Evolutionary conservation across 2,797 vertebrate species (phyloP).

Genomic region (Eleutherodactylus coqui): DNA sequence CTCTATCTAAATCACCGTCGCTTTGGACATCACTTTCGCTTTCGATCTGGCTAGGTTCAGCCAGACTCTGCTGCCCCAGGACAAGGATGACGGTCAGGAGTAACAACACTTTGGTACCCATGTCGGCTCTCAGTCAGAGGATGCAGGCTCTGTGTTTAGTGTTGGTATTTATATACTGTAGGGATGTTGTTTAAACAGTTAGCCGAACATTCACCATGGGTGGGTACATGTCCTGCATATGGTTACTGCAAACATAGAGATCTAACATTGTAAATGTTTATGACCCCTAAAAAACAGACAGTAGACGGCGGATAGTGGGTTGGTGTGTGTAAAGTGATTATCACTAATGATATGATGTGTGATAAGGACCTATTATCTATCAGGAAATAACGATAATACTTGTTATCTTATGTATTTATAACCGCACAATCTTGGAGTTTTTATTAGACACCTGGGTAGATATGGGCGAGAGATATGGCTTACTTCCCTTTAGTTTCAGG

Average conservation of each 20-base stretch:
- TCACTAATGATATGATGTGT: neutral
- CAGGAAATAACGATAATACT: too few species aligned
- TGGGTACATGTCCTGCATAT: neutral
- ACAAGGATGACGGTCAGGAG: neutral
- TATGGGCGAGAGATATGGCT: too few species aligned
- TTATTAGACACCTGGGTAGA: too few species aligned
- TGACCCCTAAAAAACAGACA: neutral
- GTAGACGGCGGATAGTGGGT: neutral
- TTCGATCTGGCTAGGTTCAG: neutral
- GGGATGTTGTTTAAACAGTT: neutral
- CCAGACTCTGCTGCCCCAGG: neutral
- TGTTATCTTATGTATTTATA: neutral
- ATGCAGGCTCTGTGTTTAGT: neutral
- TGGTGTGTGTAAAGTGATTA: neutral
- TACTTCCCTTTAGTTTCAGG: too few species aligned
- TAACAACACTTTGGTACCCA: neutral
- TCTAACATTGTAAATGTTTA: conserved; percentile 9
- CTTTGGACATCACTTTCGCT: neutral
- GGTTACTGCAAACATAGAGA: neutral
- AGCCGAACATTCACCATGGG: conserved; percentile 28
- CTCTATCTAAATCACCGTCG: neutral
- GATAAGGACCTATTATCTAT: neutral
- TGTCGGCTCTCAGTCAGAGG: neutral
- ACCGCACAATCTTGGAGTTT: neutral
- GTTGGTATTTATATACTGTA: neutral